A percentile compares a stretch with the other conserved stretches of the same genome.
phyloP scores from a whole-genome alignment of 2,888 invertebrate species.

The Anaspis maculata region DNA sequence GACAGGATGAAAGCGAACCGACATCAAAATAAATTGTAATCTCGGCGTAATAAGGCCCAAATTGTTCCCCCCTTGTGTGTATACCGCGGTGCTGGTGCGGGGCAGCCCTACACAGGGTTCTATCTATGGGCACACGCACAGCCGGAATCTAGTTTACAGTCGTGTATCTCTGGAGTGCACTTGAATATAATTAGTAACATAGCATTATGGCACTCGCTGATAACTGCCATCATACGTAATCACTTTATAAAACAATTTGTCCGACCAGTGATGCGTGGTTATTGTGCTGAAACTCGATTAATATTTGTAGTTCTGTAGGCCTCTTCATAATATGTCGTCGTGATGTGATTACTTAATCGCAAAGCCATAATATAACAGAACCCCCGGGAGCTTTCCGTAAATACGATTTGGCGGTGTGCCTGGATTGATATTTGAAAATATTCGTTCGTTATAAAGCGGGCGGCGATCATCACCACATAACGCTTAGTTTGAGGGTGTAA shows the following conservation, averaged over 20 bases:
- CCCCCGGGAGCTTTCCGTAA: no score
- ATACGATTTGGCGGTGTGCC: conserved; percentile 8
- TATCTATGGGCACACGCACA: conserved; percentile 11
- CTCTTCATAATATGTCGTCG: conserved; percentile 26
- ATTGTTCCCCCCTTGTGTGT: not conserved
- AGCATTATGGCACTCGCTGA: conserved; percentile 36
- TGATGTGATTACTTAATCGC: conserved; percentile 23
- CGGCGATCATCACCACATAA: no score
- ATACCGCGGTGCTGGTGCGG: not conserved
- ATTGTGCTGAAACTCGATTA: conserved; percentile 45
- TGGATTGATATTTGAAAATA: conserved; percentile 9
- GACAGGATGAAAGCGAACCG: conserved; percentile 3
- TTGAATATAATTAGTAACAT: conserved; percentile 31
- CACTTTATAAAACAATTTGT: conserved; percentile 77
- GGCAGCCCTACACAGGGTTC: not conserved
- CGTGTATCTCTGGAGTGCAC: conserved; percentile 30
- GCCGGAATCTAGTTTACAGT: conserved; percentile 19
- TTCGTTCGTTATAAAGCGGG: no score
- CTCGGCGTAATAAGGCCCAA: not conserved
- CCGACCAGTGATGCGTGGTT: conserved; percentile 61
- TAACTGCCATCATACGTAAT: conserved; percentile 55
- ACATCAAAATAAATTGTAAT: not conserved
- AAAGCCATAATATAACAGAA: no score
- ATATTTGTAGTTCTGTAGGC: conserved; percentile 40
- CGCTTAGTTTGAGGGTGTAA: no score